Percentiles rank a stretch among this genome's conserved stretches.
phyloP scores from a whole-genome alignment of 1,140 invertebrate genomes.

The Zaprionus africanus region DNA sequence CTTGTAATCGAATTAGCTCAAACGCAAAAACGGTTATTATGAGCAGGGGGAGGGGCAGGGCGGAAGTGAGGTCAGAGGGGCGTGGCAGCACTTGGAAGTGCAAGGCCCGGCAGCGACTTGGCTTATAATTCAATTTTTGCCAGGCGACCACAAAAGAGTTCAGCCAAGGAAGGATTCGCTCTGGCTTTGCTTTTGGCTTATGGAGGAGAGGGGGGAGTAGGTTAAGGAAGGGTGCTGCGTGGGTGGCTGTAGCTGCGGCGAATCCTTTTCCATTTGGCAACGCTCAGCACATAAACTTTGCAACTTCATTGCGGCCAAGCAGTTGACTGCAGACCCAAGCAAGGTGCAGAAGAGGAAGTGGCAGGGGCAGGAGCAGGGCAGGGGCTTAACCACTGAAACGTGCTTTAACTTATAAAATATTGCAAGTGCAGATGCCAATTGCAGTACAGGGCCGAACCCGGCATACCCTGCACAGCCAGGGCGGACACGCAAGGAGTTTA shows the following conservation, averaged over 20 bases:
- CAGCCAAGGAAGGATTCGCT: slow-evolving; percentile 14
- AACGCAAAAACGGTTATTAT: slow-evolving; percentile 32
- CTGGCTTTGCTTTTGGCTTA: neutral
- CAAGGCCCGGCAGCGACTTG: neutral
- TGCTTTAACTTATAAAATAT: slow-evolving; percentile 78
- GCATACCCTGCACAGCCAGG: neutral
- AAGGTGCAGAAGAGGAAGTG: neutral
- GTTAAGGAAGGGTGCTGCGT: neutral
- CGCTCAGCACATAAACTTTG: slow-evolving; percentile 73
- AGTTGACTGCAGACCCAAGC: slow-evolving; percentile 53
- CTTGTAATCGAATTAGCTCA: slow-evolving; percentile 63
- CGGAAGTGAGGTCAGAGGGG: neutral
- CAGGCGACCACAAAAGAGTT: slow-evolving; percentile 45
- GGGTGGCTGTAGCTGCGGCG: neutral
- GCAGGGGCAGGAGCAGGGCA: neutral
- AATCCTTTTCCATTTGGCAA: slow-evolving; percentile 39
- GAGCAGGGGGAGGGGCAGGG: neutral
- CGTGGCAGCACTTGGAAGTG: neutral
- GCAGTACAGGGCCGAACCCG: slow-evolving; percentile 17
- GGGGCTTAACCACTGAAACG: slow-evolving; percentile 72
- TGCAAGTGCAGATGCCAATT: slow-evolving; percentile 63
- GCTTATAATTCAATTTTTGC: slow-evolving; percentile 62
- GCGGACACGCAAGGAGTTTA: neutral
- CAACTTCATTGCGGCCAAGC: slow-evolving; percentile 68
- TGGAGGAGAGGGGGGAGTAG: neutral